Evolutionary conservation across 2,888 invertebrate species (phyloP), one percentile per base, ranked within the genome.

Genomic region (Heliconius charithonia): DNA sequence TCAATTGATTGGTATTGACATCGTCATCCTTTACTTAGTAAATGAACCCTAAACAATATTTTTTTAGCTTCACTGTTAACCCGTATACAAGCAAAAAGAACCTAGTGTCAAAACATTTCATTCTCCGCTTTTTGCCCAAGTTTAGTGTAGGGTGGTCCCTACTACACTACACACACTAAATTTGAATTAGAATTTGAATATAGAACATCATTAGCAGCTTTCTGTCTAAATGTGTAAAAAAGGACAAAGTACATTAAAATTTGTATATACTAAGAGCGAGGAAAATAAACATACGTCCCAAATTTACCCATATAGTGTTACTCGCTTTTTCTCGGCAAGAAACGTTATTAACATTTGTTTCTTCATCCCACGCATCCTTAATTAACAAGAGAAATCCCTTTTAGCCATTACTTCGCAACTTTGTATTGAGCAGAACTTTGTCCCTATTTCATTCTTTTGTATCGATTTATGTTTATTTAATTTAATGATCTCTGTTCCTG

Each of bases 351-450:
- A 72, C 32, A n/a, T 51, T 72, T 56, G 63, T 69, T 65, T 67
- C 25, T 70, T 74, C 51, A 77, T 73, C 66, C 76, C 70, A 79
- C 72, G 70, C 80, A 76, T 75, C 74, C 75, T 78, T 82, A 81
- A 84, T 82, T 83, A 81, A 81, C 75, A 82, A 83, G 79, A 80
- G 67, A 80, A 80, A 81, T 79, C 78, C 79, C 73, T 78, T 82
- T 83, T 81, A 84, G 81, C 79, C 82, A 85, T 86, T 85, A 85
- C 82, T 82, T 81, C 83, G 82, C 81, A 75, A 81, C 82, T 85
- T 84, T 84, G 81, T 85, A 86, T 84, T 45, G 29, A n/a, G 22
- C 2, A 10, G 22, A 70, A 51, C 16, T 37, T 51, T 51, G 27
- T 51, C 29, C 51, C 70, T 12, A 10, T 71, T 56, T 71, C 22